phyloP scores from a whole-genome alignment of 1,140 invertebrate genomes.

The Pseudomyrmex cubaensis region DNA sequence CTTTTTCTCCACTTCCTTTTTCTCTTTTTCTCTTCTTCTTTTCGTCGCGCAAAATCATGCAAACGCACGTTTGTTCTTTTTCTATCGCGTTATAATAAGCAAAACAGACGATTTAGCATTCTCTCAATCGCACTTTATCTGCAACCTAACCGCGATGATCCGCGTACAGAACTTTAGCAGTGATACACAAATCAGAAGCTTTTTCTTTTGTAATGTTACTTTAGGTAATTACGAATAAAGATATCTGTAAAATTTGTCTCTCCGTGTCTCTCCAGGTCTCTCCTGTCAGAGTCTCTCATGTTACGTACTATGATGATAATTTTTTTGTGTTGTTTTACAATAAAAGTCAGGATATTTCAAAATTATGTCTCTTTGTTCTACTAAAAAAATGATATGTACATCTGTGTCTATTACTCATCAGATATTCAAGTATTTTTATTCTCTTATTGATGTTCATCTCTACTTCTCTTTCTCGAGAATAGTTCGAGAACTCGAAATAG shows the following conservation, averaged over 20 bases:
- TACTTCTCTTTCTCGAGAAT: no score
- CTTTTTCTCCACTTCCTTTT: not conserved
- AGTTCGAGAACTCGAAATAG: conserved; percentile 1
- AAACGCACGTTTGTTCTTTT: conserved; percentile 32
- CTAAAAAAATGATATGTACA: not conserved
- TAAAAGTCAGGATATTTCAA: not conserved
- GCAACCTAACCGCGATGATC: not conserved
- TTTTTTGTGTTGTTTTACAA: not conserved
- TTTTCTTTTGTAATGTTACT: no score
- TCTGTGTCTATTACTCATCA: not conserved
- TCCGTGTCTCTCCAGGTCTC: no score
- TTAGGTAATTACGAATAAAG: no score
- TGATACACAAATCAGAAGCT: no score
- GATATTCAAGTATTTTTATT: not conserved
- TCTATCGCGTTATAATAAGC: conserved; percentile 14
- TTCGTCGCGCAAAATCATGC: conserved; percentile 20
- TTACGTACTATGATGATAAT: no score
- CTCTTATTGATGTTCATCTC: no score
- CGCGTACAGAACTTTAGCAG: no score
- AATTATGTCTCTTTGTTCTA: not conserved
- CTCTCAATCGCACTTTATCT: conserved; percentile 7
- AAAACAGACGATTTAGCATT: conserved; percentile 8
- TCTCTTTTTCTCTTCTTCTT: not conserved
- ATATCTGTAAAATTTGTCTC: no score
- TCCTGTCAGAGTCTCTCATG: no score